Evolutionary conservation across 1,140 invertebrate species (phyloP).

Genomic region (Popillia japonica): DNA sequence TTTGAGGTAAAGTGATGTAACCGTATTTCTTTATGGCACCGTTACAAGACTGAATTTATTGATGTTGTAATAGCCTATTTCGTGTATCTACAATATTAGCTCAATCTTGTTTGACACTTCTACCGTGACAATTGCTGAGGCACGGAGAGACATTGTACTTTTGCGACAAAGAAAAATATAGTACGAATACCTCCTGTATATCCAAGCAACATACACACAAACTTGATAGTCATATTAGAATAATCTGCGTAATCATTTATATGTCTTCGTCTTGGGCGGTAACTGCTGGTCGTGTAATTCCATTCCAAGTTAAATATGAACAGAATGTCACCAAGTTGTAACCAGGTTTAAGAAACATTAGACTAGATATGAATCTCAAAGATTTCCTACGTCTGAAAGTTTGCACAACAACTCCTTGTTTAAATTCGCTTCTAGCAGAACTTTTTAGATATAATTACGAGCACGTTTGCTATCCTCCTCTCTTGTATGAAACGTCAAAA

Average conservation of each 20-base stretch:
- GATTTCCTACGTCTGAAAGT: conserved; percentile 1
- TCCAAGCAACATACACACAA: no score
- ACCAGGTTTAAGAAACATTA: conserved; percentile 31
- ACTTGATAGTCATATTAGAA: background rate
- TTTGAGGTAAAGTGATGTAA: background rate
- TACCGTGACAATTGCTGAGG: conserved; percentile 24
- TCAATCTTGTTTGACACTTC: background rate
- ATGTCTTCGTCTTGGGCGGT: background rate
- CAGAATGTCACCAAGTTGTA: conserved; percentile 29
- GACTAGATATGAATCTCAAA: conserved; percentile 29
- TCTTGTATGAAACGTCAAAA: no score
- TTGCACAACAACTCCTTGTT: conserved; percentile 5
- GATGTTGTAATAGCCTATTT: conserved; percentile 35
- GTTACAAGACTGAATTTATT: conserved; percentile 25
- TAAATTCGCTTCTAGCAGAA: conserved; percentile 16
- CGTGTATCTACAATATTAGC: conserved; percentile 33
- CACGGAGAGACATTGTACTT: no score
- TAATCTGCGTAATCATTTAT: conserved; percentile 16
- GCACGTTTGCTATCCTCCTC: no score
- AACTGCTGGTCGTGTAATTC: conserved; percentile 19
- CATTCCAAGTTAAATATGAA: conserved; percentile 29
- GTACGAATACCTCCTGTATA: no score
- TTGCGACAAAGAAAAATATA: no score
- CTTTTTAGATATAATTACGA: conserved; percentile 21
- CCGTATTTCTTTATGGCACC: conserved; percentile 20